Conservation (phyloP, 2,113 vertebrate species). For the Corvus hawaiiensis region DNA sequence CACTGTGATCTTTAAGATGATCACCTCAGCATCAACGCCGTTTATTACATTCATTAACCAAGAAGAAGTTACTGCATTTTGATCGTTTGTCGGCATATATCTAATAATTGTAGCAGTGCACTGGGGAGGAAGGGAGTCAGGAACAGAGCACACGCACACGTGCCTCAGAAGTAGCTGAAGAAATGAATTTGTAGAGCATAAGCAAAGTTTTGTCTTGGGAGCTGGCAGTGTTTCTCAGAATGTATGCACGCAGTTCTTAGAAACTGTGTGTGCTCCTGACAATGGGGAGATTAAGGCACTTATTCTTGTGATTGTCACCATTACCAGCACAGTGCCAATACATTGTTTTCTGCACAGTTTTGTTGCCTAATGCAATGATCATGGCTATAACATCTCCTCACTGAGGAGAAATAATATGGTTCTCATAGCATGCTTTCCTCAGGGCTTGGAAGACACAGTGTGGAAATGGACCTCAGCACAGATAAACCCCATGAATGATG, state of each 20-base stretch:
- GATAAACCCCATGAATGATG: not conserved
- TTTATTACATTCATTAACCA: not conserved
- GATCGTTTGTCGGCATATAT: not conserved
- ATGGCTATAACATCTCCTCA: not conserved
- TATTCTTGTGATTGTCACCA: not conserved
- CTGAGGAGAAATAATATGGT: not conserved
- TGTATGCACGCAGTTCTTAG: not conserved
- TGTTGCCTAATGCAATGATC: not conserved
- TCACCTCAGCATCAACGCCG: not conserved
- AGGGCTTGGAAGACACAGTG: not conserved
- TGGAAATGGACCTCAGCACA: not conserved
- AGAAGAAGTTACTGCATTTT: not conserved
- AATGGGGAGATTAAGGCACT: not conserved
- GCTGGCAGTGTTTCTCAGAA: not conserved
- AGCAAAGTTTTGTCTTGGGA: not conserved
- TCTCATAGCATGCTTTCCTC: not conserved
- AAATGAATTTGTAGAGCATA: not conserved
- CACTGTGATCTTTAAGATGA: not conserved
- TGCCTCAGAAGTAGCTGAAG: not conserved
- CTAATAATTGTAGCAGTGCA: not conserved
- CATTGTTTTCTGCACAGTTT: not conserved
- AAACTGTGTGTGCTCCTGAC: not conserved
- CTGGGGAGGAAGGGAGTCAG: not conserved
- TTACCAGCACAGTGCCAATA: not conserved
- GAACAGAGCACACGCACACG: not conserved